phyloP scores from a whole-genome alignment of 92 coral and sea anemone genomes.

The Pocillopora meandrina region DNA sequence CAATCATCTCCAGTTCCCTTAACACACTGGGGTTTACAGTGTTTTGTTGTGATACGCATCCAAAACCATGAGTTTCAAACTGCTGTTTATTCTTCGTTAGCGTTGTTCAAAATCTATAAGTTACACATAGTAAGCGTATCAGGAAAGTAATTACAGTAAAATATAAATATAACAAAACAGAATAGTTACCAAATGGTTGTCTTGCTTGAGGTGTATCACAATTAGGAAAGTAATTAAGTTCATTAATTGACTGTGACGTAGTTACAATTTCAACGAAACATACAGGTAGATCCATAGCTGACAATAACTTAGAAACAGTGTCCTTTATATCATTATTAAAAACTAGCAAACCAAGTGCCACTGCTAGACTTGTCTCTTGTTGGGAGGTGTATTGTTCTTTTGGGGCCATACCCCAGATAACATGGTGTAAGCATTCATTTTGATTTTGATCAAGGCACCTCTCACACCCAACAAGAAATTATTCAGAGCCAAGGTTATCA shows the following conservation, averaged over 20 bases:
- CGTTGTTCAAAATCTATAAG: too few relatives aligned
- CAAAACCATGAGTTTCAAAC: too few relatives aligned
- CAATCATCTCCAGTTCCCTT: not conserved
- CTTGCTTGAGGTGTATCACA: too few relatives aligned
- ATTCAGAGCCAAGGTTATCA: conserved; percentile 50
- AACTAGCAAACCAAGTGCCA: conserved; percentile 41
- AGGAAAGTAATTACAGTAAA: too few relatives aligned
- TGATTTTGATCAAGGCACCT: conserved; percentile 52
- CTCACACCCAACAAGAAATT: conserved; percentile 67
- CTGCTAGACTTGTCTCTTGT: conserved; percentile 51
- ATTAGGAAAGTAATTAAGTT: too few relatives aligned
- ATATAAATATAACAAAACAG: too few relatives aligned
- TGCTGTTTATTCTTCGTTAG: too few relatives aligned
- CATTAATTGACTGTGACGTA: too few relatives aligned
- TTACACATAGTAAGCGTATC: too few relatives aligned
- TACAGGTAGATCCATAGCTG: not conserved
- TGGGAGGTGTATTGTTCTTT: conserved; percentile 56
- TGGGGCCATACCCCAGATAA: conserved; percentile 66
- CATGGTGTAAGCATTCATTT: conserved; percentile 64
- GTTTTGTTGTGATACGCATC: too few relatives aligned
- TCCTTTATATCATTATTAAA: conserved; percentile 47
- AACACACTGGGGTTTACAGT: not conserved
- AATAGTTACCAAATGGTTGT: too few relatives aligned
- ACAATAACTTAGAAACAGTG: conserved; percentile 27
- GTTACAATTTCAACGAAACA: too few relatives aligned